Conservation (phyloP, 2,888 invertebrate species). For the Phoenoteleia sp. region DNA sequence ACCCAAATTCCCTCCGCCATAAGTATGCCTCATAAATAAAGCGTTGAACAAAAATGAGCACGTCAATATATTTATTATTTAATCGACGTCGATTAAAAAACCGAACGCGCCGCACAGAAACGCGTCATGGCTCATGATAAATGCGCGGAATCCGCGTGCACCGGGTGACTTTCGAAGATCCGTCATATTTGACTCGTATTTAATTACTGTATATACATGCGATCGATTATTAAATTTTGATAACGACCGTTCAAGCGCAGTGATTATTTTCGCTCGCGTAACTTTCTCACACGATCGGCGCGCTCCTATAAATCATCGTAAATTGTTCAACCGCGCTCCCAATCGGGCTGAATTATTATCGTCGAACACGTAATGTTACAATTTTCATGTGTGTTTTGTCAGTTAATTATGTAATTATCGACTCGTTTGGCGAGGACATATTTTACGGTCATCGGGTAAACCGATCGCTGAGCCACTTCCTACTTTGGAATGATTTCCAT, state of each 20-base stretch:
- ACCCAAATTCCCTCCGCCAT: neutral
- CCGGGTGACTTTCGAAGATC: constrained; percentile 50
- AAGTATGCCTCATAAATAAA: constrained; percentile 10
- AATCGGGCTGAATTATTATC: constrained; percentile 28
- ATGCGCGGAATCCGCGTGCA: constrained; percentile 1
- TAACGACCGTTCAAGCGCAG: constrained; percentile 35
- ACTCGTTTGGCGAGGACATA: constrained; percentile 4
- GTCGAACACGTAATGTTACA: constrained; percentile 38
- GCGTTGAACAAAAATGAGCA: neutral
- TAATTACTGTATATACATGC: constrained; percentile 26
- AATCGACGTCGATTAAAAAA: constrained; percentile 36
- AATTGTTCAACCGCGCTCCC: constrained; percentile 28
- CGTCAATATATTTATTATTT: constrained; percentile 46
- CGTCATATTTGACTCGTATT: constrained; percentile 51
- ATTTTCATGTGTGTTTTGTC: constrained; percentile 42
- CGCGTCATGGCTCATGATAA: constrained; percentile 1
- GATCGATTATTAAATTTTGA: constrained; percentile 53
- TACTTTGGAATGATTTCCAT: constrained; percentile 35
- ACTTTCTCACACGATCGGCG: constrained; percentile 51
- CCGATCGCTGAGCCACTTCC: constrained; percentile 37
- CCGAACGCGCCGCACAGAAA: neutral
- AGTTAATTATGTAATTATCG: constrained; percentile 47
- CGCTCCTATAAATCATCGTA: constrained; percentile 27
- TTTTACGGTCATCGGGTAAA: neutral
- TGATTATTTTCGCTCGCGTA: constrained; percentile 39